Evolutionary conservation across 2,888 invertebrate species (phyloP).

Genomic region (Habroteleia sp.): DNA sequence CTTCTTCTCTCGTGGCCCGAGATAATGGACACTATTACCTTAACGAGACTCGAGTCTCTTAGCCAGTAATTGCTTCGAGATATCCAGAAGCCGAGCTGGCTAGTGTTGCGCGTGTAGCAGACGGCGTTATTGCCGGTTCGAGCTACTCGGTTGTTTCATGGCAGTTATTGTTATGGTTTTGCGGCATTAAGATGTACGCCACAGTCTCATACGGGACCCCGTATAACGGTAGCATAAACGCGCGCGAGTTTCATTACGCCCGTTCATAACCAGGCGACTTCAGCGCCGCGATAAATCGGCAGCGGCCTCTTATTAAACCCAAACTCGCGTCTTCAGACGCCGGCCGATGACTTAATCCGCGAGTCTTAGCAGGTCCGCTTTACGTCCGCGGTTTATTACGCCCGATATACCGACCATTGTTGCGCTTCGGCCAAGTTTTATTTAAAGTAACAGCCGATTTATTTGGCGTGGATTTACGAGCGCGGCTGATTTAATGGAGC

Average conservation of each 20-base stretch:
- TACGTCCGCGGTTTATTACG: constrained; percentile 56
- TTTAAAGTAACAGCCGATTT: constrained; percentile 48
- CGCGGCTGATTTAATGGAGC: constrained; percentile 53
- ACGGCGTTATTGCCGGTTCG: constrained; percentile 76
- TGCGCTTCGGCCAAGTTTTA: constrained; percentile 38
- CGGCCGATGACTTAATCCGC: constrained; percentile 59
- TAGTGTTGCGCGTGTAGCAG: constrained; percentile 72
- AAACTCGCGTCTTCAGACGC: constrained; percentile 31
- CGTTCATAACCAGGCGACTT: constrained; percentile 75
- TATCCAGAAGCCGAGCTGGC: constrained; percentile 74
- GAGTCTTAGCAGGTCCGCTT: constrained; percentile 41
- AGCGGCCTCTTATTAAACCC: constrained; percentile 74
- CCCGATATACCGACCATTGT: constrained; percentile 47
- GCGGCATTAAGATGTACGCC: constrained; percentile 79
- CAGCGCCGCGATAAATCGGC: constrained; percentile 74
- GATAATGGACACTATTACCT: constrained; percentile 80
- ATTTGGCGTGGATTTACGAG: constrained; percentile 42
- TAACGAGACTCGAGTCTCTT: constrained; percentile 79
- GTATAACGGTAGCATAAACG: constrained; percentile 58
- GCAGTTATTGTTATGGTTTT: constrained; percentile 80
- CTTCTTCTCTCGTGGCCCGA: constrained; percentile 76
- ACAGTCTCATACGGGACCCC: constrained; percentile 70
- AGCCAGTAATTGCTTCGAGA: constrained; percentile 79
- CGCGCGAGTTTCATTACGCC: constrained; percentile 76
- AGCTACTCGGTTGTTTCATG: constrained; percentile 76